Evolutionary conservation across 1,140 invertebrate species (phyloP), one percentile per base, ranked within the genome.

Genomic region (Dreissena rostriformis): DNA sequence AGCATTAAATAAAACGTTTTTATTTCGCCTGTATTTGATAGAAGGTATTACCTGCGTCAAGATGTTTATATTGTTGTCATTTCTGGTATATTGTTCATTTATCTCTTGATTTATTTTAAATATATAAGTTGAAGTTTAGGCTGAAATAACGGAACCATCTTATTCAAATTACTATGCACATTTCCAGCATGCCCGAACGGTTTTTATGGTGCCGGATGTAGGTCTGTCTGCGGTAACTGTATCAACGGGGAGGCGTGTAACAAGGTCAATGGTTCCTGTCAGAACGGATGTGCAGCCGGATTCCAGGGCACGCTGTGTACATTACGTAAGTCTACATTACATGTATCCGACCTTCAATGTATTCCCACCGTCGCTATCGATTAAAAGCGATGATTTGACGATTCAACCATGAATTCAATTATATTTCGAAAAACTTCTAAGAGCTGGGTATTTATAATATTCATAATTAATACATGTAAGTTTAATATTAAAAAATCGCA

Each of bases 201-300:
- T 4, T 49, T 51, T 12, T 78, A 67, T 26, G 75, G 75, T 14
- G 39, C 66, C 53, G 57, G 19, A 15, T 78, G 75, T 78, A 65
- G 14, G 15, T 61, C 28, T 15, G 67, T n/a, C n/a, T 78, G 75
- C 51, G 65, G 75, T 49, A 67, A 67, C 39, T 78, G 75, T 68
- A 19, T 78, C 19, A 17, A 51, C 51, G 75, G 49, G 14, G 75
- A 49, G 19, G 12, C 61, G 17, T 78, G 75, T 67, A 26, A 67
- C 49, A 39, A 29, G 2, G 39, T 67, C n/a, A 19, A 39, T 24
- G 75, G 75, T 15, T 7, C 17, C 11, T 78, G 75, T 67, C 19
- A 7, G 15, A 78, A n/a, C 39, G 75, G 75, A 26, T 78, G 75
- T 78, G 75, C 39, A 11, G 15, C 75, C 11, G 75, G 75, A 2